These are phyloP conservation scores for Plodia interpunctella DNA, from an alignment of 1,140 invertebrate genomes.

Conservation along the genomic window DNA sequence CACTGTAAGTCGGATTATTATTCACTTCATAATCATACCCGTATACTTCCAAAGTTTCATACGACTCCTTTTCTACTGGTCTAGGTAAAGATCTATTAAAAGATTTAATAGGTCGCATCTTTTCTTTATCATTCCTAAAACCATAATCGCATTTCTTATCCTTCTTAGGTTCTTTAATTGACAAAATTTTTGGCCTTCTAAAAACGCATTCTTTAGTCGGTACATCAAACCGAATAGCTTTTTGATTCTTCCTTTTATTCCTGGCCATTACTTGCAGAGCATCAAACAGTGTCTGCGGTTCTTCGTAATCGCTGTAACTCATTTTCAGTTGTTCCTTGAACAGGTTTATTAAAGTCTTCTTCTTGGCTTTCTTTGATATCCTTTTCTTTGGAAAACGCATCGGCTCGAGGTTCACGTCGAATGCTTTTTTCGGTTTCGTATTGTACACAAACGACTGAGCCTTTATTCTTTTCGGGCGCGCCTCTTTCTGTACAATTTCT, in stretches of 20 bases:
- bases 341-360: constrained; percentile 33
- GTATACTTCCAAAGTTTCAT: constrained; percentile 39
- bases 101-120: neutral
- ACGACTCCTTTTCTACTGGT: constrained; percentile 16
- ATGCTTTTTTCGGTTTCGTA: constrained; percentile 10
- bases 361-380: constrained; percentile 25
- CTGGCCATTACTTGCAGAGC: constrained; percentile 40
- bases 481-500: neutral
- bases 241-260: constrained; percentile 31
- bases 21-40: constrained; percentile 30
- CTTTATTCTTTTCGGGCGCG: neutral
- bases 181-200: constrained; percentile 19
- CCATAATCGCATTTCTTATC: neutral
- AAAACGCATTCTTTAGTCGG: constrained; percentile 18
- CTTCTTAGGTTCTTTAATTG: neutral
- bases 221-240: constrained; percentile 14
- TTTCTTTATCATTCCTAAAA: neutral
- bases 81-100: neutral
- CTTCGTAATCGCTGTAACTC: constrained; percentile 21
- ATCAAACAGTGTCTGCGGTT: constrained; percentile 43
- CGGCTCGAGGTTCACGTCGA: neutral
- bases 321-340: constrained; percentile 42
- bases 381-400: neutral
- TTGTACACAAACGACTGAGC: constrained; percentile 15
- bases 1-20: neutral